Percentiles rank a stretch among this genome's conserved stretches.
Evolutionary conservation across 2,888 invertebrate species (phyloP).

Genomic region (Nephrotoma flavescens): DNA sequence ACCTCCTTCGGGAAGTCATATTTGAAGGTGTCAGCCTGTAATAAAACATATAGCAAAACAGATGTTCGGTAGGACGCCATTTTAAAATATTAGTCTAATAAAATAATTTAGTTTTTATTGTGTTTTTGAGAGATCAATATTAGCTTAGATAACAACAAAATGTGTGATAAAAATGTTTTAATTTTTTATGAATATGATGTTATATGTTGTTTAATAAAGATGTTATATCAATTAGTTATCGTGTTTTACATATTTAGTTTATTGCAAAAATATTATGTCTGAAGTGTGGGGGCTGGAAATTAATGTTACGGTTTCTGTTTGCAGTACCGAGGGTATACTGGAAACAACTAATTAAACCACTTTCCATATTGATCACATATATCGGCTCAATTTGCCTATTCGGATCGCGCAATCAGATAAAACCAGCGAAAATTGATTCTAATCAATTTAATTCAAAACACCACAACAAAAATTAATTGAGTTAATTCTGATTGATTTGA

Average conservation of each 20-base stretch:
- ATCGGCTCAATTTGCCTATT: background rate
- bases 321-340: no score
- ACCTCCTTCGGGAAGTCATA: constrained; percentile 45
- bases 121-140: background rate
- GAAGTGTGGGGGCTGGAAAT: no score
- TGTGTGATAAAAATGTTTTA: background rate
- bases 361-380: no score
- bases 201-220: background rate
- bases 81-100: background rate
- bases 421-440: background rate
- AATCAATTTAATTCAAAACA: background rate
- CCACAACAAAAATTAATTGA: background rate
- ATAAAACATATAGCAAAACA: background rate
- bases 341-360: no score
- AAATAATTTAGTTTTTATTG: background rate
- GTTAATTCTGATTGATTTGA: background rate
- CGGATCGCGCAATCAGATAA: background rate
- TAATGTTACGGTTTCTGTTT: no score
- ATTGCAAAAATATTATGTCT: no score
- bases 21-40: constrained; percentile 5
- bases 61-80: background rate
- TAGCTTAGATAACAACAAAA: background rate
- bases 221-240: no score
- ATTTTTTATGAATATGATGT: background rate
- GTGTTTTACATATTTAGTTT: no score